Evolutionary conservation across 1,140 invertebrate genomes (phyloP), one percentile per base, ranked within the genome.

Genomic region (Papilio machaon): DNA sequence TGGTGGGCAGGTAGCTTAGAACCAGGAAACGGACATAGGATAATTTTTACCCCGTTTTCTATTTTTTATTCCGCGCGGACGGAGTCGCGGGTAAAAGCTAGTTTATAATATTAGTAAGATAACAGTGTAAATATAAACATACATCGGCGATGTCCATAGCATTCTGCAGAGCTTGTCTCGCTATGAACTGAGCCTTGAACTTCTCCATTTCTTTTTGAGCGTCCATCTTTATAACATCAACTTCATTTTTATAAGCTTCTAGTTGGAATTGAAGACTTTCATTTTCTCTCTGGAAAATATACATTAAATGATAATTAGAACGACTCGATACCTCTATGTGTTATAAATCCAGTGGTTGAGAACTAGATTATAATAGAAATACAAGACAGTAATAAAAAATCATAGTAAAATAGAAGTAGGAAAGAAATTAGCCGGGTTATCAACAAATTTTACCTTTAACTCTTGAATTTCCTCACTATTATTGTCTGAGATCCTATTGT

Each of bases 171-270:
- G 91, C 91, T 83, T 94, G 93, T 17, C 92, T 86, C 13, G 93
- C 92, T 81, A 92, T 94, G 60, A 91, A 93, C 78, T 94, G 93
- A 0, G 92, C 92, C 82, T 94, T 94, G 58, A 94, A 94, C 79
- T 94, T 94, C 19, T 94, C 93, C 91, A 94, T 92, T 79, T 94
- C 93, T 47, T 93, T 94, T 76, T 90, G 85, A 15, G 95, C 91
- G 81, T 97, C 97, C 81, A 95, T 92, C 95, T 97, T 94, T 86
- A 96, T 95, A 86, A 97, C 86, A 90, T 96, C 95, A 91, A 97
- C 97, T 95, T 99, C 98, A 95, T 99, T 99, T 90, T 98, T 98
- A 85, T 98, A 99, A 0, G 98, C 98, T 94, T 99, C 98, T 84
- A 99, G 91, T 95, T 99, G 98, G 94, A 98, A 99, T 70, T 97